Conservation (phyloP, 2,888 invertebrate species). For the Eumacrocentrus americanus region DNA sequence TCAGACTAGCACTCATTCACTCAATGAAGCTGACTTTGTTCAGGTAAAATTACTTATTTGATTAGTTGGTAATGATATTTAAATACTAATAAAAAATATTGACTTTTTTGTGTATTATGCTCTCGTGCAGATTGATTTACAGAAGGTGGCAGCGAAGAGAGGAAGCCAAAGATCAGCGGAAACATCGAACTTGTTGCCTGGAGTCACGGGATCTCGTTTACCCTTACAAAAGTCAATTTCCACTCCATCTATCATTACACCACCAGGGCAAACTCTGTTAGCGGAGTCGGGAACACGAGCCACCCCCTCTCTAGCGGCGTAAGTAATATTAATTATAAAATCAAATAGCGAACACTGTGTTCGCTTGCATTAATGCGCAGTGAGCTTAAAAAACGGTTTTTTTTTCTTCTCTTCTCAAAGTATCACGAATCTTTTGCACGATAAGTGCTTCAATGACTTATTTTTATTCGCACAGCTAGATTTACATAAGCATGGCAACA, state of each 20-base stretch:
- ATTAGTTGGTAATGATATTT: too few relatives aligned
- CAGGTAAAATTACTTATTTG: slow-evolving; percentile 67
- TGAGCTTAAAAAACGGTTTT: slow-evolving; percentile 11
- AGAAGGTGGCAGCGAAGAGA: slow-evolving; percentile 70
- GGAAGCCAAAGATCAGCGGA: slow-evolving; percentile 62
- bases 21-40: slow-evolving; percentile 82
- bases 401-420: slow-evolving; percentile 3
- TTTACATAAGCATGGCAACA: slow-evolving; percentile 12
- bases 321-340: slow-evolving; percentile 55
- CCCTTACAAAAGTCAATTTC: slow-evolving; percentile 90
- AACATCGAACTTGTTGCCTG: slow-evolving; percentile 55
- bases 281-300: slow-evolving; percentile 62
- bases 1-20: slow-evolving; percentile 75
- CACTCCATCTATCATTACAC: slow-evolving; percentile 85
- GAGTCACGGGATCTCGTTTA: slow-evolving; percentile 70
- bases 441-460: neutral
- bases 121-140: slow-evolving; percentile 60
- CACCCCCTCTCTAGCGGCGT: slow-evolving; percentile 67
- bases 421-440: slow-evolving; percentile 8
- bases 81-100: slow-evolving; percentile 4
- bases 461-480: slow-evolving; percentile 8
- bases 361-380: slow-evolving; percentile 25
- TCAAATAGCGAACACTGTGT: slow-evolving; percentile 9
- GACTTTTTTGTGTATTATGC: slow-evolving; percentile 15
- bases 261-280: slow-evolving; percentile 68